A percentile compares a stretch with the other conserved stretches of the same genome.
These are phyloP conservation scores for Arizona elegans DNA, from an alignment of 2,113 vertebrate species.

Conservation along the genomic window DNA sequence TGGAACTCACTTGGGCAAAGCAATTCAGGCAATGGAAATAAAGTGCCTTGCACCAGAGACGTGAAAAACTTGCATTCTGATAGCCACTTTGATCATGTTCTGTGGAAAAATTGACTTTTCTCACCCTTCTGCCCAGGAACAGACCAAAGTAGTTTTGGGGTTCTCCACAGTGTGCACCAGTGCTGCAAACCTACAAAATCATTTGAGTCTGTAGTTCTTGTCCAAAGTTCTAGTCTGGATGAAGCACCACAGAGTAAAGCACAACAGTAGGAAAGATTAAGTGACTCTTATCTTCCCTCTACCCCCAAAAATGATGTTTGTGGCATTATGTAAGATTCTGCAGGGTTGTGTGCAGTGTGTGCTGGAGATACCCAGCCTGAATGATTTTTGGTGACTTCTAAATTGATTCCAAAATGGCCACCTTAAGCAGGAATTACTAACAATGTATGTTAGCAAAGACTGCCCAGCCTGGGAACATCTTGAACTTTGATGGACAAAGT, in stretches of 20 bases:
- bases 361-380: background rate
- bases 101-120: background rate
- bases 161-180: background rate
- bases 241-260: background rate
- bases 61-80: background rate
- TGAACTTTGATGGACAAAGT: background rate
- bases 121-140: background rate
- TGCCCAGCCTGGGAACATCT: background rate
- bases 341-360: background rate
- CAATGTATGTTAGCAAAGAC: background rate
- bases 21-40: background rate
- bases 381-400: background rate
- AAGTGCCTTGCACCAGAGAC: background rate
- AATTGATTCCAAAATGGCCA: background rate
- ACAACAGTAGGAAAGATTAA: background rate
- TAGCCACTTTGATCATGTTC: background rate
- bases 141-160: background rate
- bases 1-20: background rate
- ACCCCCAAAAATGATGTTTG: background rate
- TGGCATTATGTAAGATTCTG: background rate
- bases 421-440: background rate
- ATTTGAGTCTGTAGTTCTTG: background rate
- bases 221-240: background rate
- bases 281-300: background rate
- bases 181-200: background rate